Conservation (phyloP, 2,113 vertebrate genomes). For the Budorcas taxicolor region DNA sequence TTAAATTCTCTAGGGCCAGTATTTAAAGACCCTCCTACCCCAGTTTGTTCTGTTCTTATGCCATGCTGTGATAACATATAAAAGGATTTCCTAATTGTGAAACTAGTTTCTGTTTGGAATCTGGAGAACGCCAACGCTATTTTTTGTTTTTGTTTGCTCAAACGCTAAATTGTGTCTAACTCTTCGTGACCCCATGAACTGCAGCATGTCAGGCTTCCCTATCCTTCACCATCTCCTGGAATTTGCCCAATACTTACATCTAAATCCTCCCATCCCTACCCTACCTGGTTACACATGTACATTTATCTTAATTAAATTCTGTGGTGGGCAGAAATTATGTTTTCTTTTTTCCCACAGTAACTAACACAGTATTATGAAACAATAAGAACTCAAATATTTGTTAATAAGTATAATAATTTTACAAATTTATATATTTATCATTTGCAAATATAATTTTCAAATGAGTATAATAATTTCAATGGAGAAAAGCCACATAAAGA, state of each 20-base stretch:
- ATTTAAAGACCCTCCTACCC: background rate
- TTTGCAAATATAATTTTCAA: background rate
- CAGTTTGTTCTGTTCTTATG: background rate
- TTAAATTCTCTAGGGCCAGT: background rate
- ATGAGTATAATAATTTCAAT: background rate
- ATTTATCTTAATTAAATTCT: background rate
- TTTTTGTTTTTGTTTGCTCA: background rate
- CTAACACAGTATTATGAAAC: background rate
- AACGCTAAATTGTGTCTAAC: background rate
- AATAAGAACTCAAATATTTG: background rate
- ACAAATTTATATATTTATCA: background rate
- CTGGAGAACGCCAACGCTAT: background rate
- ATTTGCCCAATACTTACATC: background rate
- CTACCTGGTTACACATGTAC: background rate
- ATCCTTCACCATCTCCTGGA: background rate
- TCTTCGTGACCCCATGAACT: background rate
- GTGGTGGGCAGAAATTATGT: background rate
- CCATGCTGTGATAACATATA: background rate
- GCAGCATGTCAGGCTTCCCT: background rate
- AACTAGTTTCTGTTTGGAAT: background rate
- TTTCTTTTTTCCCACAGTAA: background rate
- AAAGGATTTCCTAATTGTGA: background rate
- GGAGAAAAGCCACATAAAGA: background rate
- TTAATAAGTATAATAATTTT: background rate
- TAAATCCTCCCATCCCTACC: background rate